Conservation (phyloP, 1,140 invertebrate species). For the Drosophila lacertosa region DNA sequence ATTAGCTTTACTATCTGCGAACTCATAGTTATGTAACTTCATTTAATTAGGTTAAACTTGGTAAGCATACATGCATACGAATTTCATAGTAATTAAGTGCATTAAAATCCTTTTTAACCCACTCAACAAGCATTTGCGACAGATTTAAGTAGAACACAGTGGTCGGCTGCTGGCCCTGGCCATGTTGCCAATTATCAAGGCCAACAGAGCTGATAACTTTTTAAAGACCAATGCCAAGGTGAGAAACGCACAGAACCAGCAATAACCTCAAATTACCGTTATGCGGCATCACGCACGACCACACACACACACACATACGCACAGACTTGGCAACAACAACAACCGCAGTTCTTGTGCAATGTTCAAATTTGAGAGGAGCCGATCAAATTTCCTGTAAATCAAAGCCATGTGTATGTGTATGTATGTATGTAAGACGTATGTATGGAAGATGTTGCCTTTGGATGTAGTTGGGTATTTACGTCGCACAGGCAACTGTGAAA, state of each 20-base stretch:
- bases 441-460: neutral
- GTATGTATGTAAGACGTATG: neutral
- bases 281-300: slow-evolving; percentile 37
- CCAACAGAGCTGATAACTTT: slow-evolving; percentile 55
- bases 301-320: slow-evolving; percentile 13
- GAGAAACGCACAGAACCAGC: slow-evolving; percentile 43
- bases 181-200: slow-evolving; percentile 60
- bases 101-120: neutral
- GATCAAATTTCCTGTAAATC: slow-evolving; percentile 20
- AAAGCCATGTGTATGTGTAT: neutral
- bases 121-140: too few relatives aligned
- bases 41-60: too few relatives aligned
- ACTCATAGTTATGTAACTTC: too few relatives aligned
- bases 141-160: too few relatives aligned
- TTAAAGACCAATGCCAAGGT: slow-evolving; percentile 61
- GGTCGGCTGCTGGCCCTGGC: slow-evolving; percentile 44
- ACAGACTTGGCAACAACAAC: neutral
- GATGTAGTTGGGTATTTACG: too few relatives aligned
- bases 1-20: too few relatives aligned
- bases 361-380: slow-evolving; percentile 34
- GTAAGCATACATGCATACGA: neutral
- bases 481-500: slow-evolving; percentile 3
- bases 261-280: slow-evolving; percentile 30
- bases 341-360: slow-evolving; percentile 27
- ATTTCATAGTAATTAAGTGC: neutral